These are phyloP conservation scores for Lamproptera curius DNA, from an alignment of 2,888 invertebrate genomes.

Conservation along the genomic window DNA sequence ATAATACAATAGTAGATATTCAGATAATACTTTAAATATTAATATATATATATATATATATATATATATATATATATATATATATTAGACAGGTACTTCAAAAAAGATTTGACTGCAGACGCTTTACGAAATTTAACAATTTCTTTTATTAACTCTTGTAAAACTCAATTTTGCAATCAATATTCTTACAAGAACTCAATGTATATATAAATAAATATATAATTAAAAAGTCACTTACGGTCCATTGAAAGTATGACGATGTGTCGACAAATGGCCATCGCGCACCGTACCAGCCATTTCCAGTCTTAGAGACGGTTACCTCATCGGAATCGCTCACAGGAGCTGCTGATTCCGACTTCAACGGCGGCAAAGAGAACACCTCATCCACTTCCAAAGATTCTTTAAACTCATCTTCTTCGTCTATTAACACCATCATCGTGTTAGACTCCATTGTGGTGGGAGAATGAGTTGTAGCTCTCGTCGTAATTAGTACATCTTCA, in stretches of 20 bases:
- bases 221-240: too few species aligned
- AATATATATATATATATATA: too few species aligned
- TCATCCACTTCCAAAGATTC: conserved; percentile 68
- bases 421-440: conserved; percentile 57
- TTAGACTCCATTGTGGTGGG: conserved; percentile 43
- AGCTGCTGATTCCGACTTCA: conserved; percentile 52
- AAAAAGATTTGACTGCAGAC: too few species aligned
- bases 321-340: conserved; percentile 55
- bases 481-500: conserved; percentile 60
- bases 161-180: too few species aligned
- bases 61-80: too few species aligned
- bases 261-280: conserved; percentile 82
- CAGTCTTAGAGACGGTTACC: conserved; percentile 62
- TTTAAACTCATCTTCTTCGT: conserved; percentile 70
- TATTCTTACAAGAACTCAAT: too few species aligned
- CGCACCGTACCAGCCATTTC: conserved; percentile 78
- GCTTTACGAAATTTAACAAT: too few species aligned
- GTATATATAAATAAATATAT: too few species aligned
- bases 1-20: too few species aligned
- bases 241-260: conserved; percentile 82
- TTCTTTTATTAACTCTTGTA: neutral
- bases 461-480: conserved; percentile 43
- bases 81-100: too few species aligned
- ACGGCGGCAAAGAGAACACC: conserved; percentile 64
- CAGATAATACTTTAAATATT: too few species aligned